Percentiles rank a stretch among this genome's conserved stretches.
These are phyloP conservation scores for Regulus satrapa DNA, from an alignment of 2,113 vertebrate genomes.

Conservation along the genomic window DNA sequence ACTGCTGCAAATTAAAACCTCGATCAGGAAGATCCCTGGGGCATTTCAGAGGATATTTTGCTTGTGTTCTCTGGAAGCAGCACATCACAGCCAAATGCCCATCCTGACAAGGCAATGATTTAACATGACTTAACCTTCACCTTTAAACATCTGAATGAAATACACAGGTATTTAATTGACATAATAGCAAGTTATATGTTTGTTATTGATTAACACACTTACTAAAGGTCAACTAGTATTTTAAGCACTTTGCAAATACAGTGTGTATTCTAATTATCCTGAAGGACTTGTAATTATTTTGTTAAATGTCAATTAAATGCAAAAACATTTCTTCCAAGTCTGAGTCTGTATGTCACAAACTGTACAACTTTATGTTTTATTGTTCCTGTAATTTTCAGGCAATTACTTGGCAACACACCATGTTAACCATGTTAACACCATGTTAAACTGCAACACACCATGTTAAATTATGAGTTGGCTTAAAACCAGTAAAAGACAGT, in stretches of 20 bases:
- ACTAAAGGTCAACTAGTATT: constrained; percentile 58
- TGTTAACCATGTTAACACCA: too few relatives aligned
- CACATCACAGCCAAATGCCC: not conserved
- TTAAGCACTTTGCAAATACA: constrained; percentile 34
- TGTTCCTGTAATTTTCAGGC: not conserved
- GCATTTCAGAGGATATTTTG: not conserved
- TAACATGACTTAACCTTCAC: constrained; percentile 22
- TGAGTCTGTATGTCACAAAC: not conserved
- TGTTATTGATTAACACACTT: constrained; percentile 54
- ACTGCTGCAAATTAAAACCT: not conserved
- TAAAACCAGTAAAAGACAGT: not conserved
- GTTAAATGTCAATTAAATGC: constrained; percentile 67
- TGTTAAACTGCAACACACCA: not conserved
- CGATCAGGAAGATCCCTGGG: not conserved
- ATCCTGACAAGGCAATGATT: not conserved
- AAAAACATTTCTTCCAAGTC: not conserved
- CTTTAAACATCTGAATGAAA: not conserved
- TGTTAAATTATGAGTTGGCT: not conserved
- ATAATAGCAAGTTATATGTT: constrained; percentile 12
- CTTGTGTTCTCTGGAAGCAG: not conserved
- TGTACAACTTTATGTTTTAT: constrained; percentile 4
- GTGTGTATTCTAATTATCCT: constrained; percentile 46
- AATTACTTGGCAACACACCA: constrained; percentile 2
- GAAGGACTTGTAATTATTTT: constrained; percentile 54
- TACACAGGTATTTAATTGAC: constrained; percentile 27